These are phyloP conservation scores for Setophaga petechia DNA, from an alignment of 2,113 vertebrate species.

Conservation along the genomic window DNA sequence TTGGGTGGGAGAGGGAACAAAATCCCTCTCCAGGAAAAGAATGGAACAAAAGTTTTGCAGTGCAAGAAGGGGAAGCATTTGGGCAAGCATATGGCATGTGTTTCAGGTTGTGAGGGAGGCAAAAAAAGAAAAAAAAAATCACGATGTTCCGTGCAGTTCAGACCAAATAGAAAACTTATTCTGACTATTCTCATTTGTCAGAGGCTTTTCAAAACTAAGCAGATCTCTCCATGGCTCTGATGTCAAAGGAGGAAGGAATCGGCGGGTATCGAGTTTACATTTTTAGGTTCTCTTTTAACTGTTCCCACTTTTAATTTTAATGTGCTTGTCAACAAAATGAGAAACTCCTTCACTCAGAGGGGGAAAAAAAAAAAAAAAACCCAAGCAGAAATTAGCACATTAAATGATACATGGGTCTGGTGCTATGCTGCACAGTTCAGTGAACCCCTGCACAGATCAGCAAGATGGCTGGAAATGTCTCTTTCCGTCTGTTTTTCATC, in stretches of 20 bases:
- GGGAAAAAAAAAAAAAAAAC: background rate
- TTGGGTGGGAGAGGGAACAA: constrained; percentile 19
- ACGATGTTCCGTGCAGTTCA: constrained; percentile 50
- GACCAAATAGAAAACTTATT: constrained; percentile 72
- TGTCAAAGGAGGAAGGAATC: constrained; percentile 28
- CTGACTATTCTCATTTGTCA: constrained; percentile 72
- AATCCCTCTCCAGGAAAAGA: constrained; percentile 12
- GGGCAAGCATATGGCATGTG: constrained; percentile 49
- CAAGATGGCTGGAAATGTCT: constrained; percentile 82
- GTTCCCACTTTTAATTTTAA: constrained; percentile 61
- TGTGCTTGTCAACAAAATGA: constrained; percentile 54
- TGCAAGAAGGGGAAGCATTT: constrained; percentile 26
- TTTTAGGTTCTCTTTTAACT: constrained; percentile 28
- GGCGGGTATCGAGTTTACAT: constrained; percentile 25
- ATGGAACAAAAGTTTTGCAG: background rate
- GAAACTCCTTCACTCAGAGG: background rate
- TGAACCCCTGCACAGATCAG: constrained; percentile 76
- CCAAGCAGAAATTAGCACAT: constrained; percentile 57
- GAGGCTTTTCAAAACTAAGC: constrained; percentile 67
- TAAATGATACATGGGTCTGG: constrained; percentile 69
- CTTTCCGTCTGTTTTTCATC: constrained; percentile 85
- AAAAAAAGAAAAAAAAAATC: background rate
- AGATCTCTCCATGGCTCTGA: constrained; percentile 50
- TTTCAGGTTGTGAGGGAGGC: constrained; percentile 36
- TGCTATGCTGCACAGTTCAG: constrained; percentile 77